Evolutionary conservation across 2,797 vertebrate species (phyloP), one percentile per base, ranked within the genome.

Genomic region (Mionectes olivaceus): DNA sequence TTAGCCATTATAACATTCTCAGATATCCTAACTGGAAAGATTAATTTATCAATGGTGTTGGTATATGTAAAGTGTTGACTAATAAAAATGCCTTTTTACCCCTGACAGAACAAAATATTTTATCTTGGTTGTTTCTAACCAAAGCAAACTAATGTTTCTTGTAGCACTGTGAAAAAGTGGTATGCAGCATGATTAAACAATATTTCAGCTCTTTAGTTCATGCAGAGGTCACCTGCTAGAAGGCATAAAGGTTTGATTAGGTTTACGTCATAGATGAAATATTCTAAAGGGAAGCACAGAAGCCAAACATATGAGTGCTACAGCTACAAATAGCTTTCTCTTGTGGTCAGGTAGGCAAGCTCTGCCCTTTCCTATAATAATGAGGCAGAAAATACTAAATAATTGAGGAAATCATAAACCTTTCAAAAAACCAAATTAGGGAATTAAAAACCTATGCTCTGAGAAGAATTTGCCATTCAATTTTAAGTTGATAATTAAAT

Each of bases 131-230:
- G 95, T 95, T 98, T 98, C 97, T 90, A 96, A 91, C 91, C 60
- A 85, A 85, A 96, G 76, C 89, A 98, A 97, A 98, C 96, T 92
- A 98, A 98, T 97, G 97, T 97, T 98, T 98, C 97, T 97, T 90
- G 32, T 78, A 91, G 89, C 95, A 95, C 87, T 83, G 93, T 94
- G 94, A 97, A 95, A 75, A 98, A 97, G 97, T 97, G 96, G 95
- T 96, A 96, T 83, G 82, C 87, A 93, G 94, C 95, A 97, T 97
- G 98, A 99, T 98, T 98, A 98, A 98, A 98, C 97, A 98, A 98
- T 98, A 98, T 98, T 98, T 98, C 98, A 98, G 95, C 94, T 96
- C 96, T 97, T 98, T 98, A 98, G 98, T 98, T 99, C 98, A 98
- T 93, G 78, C 95, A 94, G 97, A 97, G 98, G 98, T 98, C 98